phyloP scores from a whole-genome alignment of 2,113 vertebrate genomes.

The Ranitomeya imitator region DNA sequence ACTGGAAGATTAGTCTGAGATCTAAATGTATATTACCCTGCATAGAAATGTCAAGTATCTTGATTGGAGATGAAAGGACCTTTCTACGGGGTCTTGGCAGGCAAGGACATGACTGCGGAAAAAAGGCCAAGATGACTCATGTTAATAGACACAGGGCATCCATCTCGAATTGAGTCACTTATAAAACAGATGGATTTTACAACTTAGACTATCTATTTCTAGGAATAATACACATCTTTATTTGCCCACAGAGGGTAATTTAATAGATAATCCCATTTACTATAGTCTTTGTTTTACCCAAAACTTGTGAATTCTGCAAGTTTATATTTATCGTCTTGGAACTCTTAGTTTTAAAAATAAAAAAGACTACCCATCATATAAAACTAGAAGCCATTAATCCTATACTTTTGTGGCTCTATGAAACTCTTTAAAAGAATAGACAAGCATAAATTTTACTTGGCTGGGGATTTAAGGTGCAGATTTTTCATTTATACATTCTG shows the following conservation, averaged over 20 bases:
- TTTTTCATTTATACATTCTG: slow-evolving; percentile 68
- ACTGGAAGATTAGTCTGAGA: slow-evolving; percentile 37
- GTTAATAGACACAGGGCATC: slow-evolving; percentile 39
- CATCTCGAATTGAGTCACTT: not conserved
- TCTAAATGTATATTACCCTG: slow-evolving; percentile 25
- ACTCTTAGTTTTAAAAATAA: slow-evolving; percentile 59
- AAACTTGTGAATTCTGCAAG: slow-evolving; percentile 74
- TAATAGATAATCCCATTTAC: slow-evolving; percentile 54
- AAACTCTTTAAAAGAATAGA: slow-evolving; percentile 69
- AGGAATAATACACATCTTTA: slow-evolving; percentile 56
- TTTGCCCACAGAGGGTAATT: slow-evolving; percentile 58
- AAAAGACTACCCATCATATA: slow-evolving; percentile 15
- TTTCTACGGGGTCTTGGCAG: slow-evolving; percentile 43
- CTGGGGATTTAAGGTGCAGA: slow-evolving; percentile 66
- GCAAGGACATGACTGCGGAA: slow-evolving; percentile 12
- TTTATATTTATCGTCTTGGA: slow-evolving; percentile 76
- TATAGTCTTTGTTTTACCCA: slow-evolving; percentile 63
- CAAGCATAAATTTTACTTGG: slow-evolving; percentile 70
- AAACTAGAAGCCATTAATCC: slow-evolving; percentile 23
- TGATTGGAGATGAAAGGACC: slow-evolving; percentile 21
- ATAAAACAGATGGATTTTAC: slow-evolving; percentile 33
- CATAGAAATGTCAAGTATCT: slow-evolving; percentile 40
- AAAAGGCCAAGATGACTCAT: slow-evolving; percentile 34
- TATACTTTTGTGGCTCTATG: slow-evolving; percentile 64
- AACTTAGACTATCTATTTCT: slow-evolving; percentile 26